Evolutionary conservation across 2,113 vertebrate species (phyloP), one percentile per base, ranked within the genome.

Genomic region (Acanthochromis polyacanthus): DNA sequence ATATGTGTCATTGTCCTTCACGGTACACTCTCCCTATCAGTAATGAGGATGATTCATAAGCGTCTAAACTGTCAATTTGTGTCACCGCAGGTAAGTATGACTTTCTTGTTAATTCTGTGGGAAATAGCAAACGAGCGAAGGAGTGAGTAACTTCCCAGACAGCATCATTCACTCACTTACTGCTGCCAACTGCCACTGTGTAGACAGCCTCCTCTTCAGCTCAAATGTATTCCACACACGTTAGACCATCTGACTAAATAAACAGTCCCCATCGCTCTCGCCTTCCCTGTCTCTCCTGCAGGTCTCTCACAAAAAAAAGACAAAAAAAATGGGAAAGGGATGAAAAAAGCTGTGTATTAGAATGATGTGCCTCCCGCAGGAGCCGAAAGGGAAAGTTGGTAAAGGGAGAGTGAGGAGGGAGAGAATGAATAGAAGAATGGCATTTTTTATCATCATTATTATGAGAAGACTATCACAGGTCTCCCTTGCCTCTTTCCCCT

Each of bases 321-420:
- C 4, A 32, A 32, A 32, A 32, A 32, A 32, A 25, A n/a, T n/a
- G 25, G 57, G 23, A 28, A 87, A 51, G 52, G 71, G 45, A 88
- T 87, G 82, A 90, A 91, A 89, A 89, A 89, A 89, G 38, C 48
- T 68, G 66, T 84, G 80, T 82, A 85, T 92, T 88, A 88, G 70
- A 89, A 78, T 70, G 78, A 89, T 88, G 78, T 67, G 57, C 76
- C 59, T 90, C 92, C 82, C 57, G 1, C 2, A 52, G 78, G 80
- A 65, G 60, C 62, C 66, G 20, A 78, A 79, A 61, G 50, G 48
- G 30, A 78, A 82, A 71, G 74, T 40, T 23, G 16, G 59, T 79
- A 59, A 82, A 65, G 62, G 52, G 61, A 73, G 59, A 56, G 65
- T 32, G 75, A 78, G 64, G 66, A 71, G 64, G 43, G 64, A 70